Conservation (phyloP, 2,888 invertebrate species). For the Epistrophe grossulariae region DNA sequence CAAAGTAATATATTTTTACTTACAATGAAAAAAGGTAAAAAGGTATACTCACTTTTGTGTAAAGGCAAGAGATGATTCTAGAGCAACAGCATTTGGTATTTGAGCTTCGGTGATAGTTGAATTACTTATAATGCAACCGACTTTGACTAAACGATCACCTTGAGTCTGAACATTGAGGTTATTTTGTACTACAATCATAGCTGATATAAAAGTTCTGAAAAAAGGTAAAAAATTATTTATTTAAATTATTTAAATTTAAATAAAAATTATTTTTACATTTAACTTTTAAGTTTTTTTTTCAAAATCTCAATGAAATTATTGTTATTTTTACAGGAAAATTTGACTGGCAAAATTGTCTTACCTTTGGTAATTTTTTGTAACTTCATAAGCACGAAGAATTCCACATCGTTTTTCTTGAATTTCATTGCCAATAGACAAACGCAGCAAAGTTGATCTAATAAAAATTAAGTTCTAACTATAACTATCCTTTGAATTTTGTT, state of each 20-base stretch:
- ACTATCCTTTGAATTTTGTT: background rate
- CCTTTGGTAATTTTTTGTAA: slow-evolving; percentile 81
- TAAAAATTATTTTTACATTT: no score
- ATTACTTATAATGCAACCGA: slow-evolving; percentile 89
- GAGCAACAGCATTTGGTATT: slow-evolving; percentile 85
- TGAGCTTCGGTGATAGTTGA: slow-evolving; percentile 78
- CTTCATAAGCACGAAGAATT: slow-evolving; percentile 83
- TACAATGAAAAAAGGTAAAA: no score
- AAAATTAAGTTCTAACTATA: background rate
- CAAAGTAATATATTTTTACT: background rate
- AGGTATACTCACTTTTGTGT: slow-evolving; percentile 84
- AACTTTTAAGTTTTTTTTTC: no score
- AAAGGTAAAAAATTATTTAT: background rate
- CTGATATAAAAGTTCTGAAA: slow-evolving; percentile 89
- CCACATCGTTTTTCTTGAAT: slow-evolving; percentile 82
- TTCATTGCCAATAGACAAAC: slow-evolving; percentile 82
- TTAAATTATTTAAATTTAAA: background rate
- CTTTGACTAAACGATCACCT: slow-evolving; percentile 91
- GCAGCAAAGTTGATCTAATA: slow-evolving; percentile 78
- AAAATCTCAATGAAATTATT: no score
- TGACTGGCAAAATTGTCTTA: no score
- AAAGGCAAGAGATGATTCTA: slow-evolving; percentile 86
- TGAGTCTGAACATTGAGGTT: slow-evolving; percentile 93
- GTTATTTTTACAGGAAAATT: no score
- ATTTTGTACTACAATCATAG: slow-evolving; percentile 91